Conservation (phyloP, 2,113 vertebrate genomes). For the Leucosticte australis region DNA sequence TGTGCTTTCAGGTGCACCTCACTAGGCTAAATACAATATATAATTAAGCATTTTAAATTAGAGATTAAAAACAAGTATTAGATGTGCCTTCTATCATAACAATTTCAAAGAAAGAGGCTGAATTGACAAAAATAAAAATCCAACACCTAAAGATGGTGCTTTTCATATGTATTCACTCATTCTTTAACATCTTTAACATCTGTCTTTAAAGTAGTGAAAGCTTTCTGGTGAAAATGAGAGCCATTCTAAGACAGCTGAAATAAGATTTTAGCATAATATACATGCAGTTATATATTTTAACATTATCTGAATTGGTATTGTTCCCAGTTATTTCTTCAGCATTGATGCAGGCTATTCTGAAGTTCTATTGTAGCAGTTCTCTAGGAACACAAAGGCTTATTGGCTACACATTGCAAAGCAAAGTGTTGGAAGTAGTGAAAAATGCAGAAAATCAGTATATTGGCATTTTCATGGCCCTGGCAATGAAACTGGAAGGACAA, state of each 20-base stretch:
- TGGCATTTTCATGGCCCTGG: background rate
- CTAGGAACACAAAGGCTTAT: background rate
- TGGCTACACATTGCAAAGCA: background rate
- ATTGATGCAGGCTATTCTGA: background rate
- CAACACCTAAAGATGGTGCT: background rate
- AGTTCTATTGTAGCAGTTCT: background rate
- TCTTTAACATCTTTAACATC: background rate
- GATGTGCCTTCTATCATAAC: background rate
- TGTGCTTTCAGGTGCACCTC: background rate
- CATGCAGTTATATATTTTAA: background rate
- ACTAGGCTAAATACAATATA: too few species aligned
- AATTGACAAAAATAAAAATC: background rate
- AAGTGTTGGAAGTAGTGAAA: background rate
- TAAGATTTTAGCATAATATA: background rate
- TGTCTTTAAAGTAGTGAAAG: background rate
- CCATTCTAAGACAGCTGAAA: background rate
- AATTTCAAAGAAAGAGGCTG: background rate
- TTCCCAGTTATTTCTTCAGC: background rate
- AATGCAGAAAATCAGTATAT: background rate
- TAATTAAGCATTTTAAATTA: background rate
- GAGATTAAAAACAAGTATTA: background rate
- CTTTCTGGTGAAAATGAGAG: constrained; percentile 26
- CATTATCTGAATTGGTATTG: background rate
- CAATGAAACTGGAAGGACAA: constrained; percentile 9
- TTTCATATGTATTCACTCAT: background rate